Evolutionary conservation across 2,888 invertebrate species (phyloP).

Genomic region (Hyalella azteca): DNA sequence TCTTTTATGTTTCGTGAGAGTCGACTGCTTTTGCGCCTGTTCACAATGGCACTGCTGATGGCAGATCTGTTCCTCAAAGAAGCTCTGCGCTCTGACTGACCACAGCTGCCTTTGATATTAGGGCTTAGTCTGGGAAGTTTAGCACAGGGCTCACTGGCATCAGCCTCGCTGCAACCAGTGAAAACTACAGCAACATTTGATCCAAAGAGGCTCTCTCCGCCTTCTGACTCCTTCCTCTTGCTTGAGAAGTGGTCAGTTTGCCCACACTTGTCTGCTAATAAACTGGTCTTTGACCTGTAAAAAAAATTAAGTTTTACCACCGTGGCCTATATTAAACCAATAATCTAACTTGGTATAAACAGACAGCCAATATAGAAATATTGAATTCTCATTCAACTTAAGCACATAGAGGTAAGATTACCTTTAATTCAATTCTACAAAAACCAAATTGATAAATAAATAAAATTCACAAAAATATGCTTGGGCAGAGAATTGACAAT

Average conservation of each 20-base stretch:
- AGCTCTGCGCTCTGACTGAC: neutral
- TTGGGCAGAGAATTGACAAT: too few species aligned
- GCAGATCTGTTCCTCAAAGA: neutral
- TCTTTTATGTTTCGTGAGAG: neutral
- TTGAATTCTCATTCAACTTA: too few species aligned
- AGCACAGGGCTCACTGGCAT: neutral
- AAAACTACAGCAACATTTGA: slow-evolving; percentile 16
- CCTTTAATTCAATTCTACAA: too few species aligned
- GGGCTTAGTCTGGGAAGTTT: neutral
- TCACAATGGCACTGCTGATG: neutral
- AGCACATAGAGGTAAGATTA: too few species aligned
- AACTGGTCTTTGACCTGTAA: neutral
- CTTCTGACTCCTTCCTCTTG: neutral
- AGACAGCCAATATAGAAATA: too few species aligned
- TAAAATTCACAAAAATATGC: too few species aligned
- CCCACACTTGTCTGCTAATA: neutral
- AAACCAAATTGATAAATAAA: too few species aligned
- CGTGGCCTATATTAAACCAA: too few species aligned
- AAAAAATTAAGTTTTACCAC: too few species aligned
- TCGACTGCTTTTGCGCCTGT: neutral
- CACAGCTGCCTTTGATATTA: neutral
- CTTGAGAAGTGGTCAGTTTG: neutral
- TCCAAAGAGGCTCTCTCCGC: neutral
- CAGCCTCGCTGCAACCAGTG: neutral
- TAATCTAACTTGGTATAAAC: too few species aligned